phyloP scores from a whole-genome alignment of 2,113 vertebrate genomes.

The Atractosteus spatula region DNA sequence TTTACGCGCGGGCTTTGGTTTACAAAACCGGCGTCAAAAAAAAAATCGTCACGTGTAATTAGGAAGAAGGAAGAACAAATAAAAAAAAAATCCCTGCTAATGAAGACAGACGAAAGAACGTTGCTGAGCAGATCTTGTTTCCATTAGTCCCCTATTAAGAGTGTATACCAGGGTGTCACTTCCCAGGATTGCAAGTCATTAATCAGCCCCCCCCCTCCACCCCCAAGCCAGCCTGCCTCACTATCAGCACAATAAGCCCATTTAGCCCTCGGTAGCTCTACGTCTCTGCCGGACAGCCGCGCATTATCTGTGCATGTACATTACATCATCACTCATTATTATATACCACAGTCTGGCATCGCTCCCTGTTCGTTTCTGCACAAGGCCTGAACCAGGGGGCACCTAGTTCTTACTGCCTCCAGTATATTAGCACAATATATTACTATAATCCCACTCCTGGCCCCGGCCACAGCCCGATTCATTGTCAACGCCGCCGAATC shows the following conservation, averaged over 20 bases:
- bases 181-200: slow-evolving; percentile 64
- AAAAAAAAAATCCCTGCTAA: slow-evolving; percentile 18
- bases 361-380: no score
- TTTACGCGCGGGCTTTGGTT: no score
- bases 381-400: slow-evolving; percentile 19
- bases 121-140: slow-evolving; percentile 43
- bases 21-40: neutral
- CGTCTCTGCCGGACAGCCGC: slow-evolving; percentile 44
- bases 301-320: slow-evolving; percentile 51
- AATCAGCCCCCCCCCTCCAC: slow-evolving; percentile 49
- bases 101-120: slow-evolving; percentile 31
- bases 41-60: neutral
- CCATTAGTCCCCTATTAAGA: slow-evolving; percentile 49
- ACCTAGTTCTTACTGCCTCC: slow-evolving; percentile 53
- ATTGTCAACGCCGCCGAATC: slow-evolving; percentile 27
- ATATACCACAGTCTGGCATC: slow-evolving; percentile 44
- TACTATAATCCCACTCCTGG: slow-evolving; percentile 14
- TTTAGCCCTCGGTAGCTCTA: slow-evolving; percentile 50
- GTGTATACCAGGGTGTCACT: slow-evolving; percentile 61
- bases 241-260: slow-evolving; percentile 59
- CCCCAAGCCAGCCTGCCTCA: slow-evolving; percentile 34
- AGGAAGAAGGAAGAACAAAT: neutral
- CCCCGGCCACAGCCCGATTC: slow-evolving; percentile 33
- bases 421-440: slow-evolving; percentile 14
- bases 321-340: slow-evolving; percentile 58